Evolutionary conservation across 2,797 vertebrate genomes (phyloP).

Genomic region (Falco biarmicus): DNA sequence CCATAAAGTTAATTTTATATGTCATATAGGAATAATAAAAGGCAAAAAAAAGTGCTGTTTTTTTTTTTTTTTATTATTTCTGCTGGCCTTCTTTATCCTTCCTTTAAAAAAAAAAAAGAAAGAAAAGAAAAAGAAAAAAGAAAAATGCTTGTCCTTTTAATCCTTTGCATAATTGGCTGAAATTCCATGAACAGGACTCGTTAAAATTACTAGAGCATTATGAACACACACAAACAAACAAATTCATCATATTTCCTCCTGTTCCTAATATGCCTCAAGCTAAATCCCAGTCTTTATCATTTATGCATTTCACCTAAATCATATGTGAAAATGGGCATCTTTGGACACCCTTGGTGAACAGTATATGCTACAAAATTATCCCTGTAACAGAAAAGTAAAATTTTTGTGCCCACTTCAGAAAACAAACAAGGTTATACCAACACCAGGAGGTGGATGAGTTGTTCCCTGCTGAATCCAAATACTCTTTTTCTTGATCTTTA

Average conservation of each 20-base stretch:
- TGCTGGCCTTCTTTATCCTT: not conserved
- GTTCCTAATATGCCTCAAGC: not conserved
- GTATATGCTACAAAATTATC: not conserved
- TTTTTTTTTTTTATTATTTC: not conserved
- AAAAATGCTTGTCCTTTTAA: not conserved
- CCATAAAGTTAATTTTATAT: not conserved
- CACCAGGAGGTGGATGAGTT: not conserved
- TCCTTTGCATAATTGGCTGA: not conserved
- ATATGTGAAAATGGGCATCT: not conserved
- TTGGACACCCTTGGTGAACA: not conserved
- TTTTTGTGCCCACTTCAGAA: not conserved
- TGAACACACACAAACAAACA: accelerated
- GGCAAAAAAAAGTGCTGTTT: not conserved
- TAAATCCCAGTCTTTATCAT: not conserved
- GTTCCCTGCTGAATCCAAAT: not conserved
- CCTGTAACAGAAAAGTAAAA: not conserved
- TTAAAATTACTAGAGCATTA: not conserved
- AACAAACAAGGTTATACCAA: not conserved
- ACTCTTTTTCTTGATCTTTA: not conserved
- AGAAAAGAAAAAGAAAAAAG: no score
- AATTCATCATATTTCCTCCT: not conserved
- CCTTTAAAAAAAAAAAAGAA: not conserved
- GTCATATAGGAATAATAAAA: not conserved
- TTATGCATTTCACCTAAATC: not conserved
- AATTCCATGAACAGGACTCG: not conserved